Base-by-base conservation (phyloP, 1,140 invertebrate genomes). In the Halyomorpha halys region DNA sequence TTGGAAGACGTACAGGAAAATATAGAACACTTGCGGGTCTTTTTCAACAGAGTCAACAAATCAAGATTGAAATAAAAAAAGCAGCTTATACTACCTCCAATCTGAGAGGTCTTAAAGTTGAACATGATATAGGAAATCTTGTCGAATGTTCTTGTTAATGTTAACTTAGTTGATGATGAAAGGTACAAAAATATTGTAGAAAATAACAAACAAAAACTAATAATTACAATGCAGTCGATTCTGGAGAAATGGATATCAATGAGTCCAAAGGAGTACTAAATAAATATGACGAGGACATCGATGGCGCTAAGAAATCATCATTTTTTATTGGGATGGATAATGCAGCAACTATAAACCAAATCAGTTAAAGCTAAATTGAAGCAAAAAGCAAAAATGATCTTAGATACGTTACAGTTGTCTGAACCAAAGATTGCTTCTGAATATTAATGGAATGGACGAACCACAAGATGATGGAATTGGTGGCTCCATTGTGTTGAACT, bases 221-320 rank as follows among this genome's bases (percentile, higher is more conserved):
- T 59, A 81, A 81, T 39, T 94, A 87, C 70, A 85, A 87, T 72
- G 89, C 90, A 2, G 96, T 92, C 72, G 91, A 95, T 73, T 87
- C 92, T 39, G 84, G 91, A 72, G 91, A 96, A 65, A 84, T 88
- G 69, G 86, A 94, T 71, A 83, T 83, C 61, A 90, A 94, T 76
- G 85, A 91, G 70, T 83, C 83, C 73, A 81, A 87, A 72, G 85
- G 76, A 72, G 81, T 71, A 73, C 79, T 99, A 9, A 77, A 84
- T 65, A 97, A 99, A 78, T 99, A 99, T 76, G 94, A 98, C 76
- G 94, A 97, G 73, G 94, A 97, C 76, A 87, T 98, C 51, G 84
- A 89, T 54, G 91, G 91, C 2, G 75, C 75, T 44, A 86, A 89
- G 70, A 83, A 82, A 63, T 81, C 86, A 53, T 86, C 82, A 53